A percentile compares a stretch with the other conserved stretches of the same genome.
phyloP scores from a whole-genome alignment of 2,113 vertebrate genomes.

The Anarhynchus alexandrinus region DNA sequence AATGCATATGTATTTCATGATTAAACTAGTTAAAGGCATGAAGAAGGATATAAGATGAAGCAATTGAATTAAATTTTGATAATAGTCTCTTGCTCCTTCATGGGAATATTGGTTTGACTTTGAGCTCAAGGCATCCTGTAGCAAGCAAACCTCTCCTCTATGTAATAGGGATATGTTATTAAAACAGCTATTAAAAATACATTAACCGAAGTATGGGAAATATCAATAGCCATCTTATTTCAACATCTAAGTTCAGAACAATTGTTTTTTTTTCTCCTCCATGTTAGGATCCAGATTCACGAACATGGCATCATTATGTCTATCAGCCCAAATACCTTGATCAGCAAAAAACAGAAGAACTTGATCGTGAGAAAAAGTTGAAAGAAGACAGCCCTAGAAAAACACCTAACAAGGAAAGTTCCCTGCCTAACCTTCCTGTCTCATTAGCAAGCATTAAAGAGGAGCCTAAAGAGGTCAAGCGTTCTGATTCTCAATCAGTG shows the following conservation, averaged over 20 bases:
- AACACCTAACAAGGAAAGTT: slow-evolving; percentile 86
- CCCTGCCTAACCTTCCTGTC: slow-evolving; percentile 74
- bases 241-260: neutral
- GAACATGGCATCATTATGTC: slow-evolving; percentile 88
- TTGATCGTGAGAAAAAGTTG: slow-evolving; percentile 82
- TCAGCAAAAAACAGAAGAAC: slow-evolving; percentile 86
- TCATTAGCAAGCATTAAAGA: slow-evolving; percentile 83
- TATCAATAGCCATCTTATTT: neutral
- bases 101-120: slow-evolving; percentile 33
- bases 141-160: neutral
- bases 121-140: neutral
- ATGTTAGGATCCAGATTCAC: slow-evolving; percentile 88
- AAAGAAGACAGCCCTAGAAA: slow-evolving; percentile 88
- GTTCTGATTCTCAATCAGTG: slow-evolving; percentile 77
- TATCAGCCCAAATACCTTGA: slow-evolving; percentile 93
- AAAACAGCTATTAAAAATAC: slow-evolving; percentile 7
- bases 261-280: neutral
- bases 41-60: slow-evolving; percentile 21
- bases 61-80: slow-evolving; percentile 40
- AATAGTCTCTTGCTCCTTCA: slow-evolving; percentile 12
- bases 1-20: slow-evolving; percentile 26
- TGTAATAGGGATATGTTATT: neutral
- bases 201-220: neutral
- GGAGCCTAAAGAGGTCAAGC: slow-evolving; percentile 85
- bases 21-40: slow-evolving; percentile 32